Evolutionary conservation across 2,113 vertebrate genomes (phyloP), one percentile per base, ranked within the genome.

Genomic region (Uropsilus gracilis): DNA sequence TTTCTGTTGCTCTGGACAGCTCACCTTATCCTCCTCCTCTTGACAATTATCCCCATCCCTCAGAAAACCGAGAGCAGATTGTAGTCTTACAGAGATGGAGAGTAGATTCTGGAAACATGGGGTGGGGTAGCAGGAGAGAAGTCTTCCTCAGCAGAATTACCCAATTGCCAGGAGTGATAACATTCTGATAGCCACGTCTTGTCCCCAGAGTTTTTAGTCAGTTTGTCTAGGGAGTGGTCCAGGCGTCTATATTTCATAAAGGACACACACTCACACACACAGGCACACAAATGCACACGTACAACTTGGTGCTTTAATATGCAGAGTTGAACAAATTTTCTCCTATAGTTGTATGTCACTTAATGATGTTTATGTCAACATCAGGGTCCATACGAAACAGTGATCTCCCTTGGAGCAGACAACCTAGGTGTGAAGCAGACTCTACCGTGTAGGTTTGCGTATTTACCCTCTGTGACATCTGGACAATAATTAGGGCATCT

Each of bases 231-330:
- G 28, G n/a, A 18, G 9, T 42, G n/a, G 5, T 32, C 82, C 5
- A 7, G 42, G 6, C 83, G 64, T 32, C 34, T 2, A 5, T 9
- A 13, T 50, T 46, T 89, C 26, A 44, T 30, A 32, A 57, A n/a
- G 22, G 24, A 26, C 5, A 1, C n/a, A 16, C 30, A 13, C 18
- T 1, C 50, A 1, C 1, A 0, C 2, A 20, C 26, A 17, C n/a
- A 22, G 6, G 71, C 18, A 55, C 72, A 2, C n/a, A n/a, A n/a
- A n/a, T n/a, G n/a, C n/a, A n/a, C n/a, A n/a, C n/a, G n/a, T n/a
- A n/a, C n/a, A n/a, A n/a, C 59, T 37, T 2, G 26, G 9, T 30
- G 32, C 20, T 75, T 68, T 46, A n/a, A 16, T 22, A 30, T 12
- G 3, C 30, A 9, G 55, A 3, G 57, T 10, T 32, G 57, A 73